phyloP scores from a whole-genome alignment of 2,113 vertebrate species.

The Pangasianodon gigas region DNA sequence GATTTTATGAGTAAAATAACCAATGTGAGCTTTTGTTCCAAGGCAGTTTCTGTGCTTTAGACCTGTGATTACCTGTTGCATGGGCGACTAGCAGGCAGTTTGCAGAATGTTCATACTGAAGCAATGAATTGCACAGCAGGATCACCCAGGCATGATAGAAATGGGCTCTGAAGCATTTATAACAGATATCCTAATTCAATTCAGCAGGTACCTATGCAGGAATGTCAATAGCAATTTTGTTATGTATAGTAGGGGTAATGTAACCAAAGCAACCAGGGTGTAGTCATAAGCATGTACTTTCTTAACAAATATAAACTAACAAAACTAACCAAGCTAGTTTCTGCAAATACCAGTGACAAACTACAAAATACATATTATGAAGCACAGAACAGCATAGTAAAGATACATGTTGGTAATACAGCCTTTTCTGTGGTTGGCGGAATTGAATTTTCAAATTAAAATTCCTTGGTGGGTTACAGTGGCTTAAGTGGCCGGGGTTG shows the following conservation, averaged over 20 bases:
- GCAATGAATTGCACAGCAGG: not conserved
- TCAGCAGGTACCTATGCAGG: not conserved
- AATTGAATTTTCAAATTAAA: not conserved
- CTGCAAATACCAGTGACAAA: not conserved
- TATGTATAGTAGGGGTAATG: not conserved
- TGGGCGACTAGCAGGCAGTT: not conserved
- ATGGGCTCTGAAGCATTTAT: not conserved
- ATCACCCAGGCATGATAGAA: not conserved
- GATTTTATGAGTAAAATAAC: not conserved
- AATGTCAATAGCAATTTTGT: not conserved
- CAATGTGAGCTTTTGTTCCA: not conserved
- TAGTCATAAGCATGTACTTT: not conserved
- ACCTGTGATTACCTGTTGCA: not conserved
- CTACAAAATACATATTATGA: not conserved
- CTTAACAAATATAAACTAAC: not conserved
- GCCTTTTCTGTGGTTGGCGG: not conserved
- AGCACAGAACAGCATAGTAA: not conserved
- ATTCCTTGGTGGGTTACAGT: not conserved
- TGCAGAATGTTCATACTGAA: not conserved
- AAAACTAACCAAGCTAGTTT: not conserved
- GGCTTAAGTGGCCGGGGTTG: too few relatives aligned
- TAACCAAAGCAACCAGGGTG: not conserved
- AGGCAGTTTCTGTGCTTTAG: not conserved
- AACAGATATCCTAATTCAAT: slow-evolving; percentile 2
- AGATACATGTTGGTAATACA: not conserved